These are phyloP conservation scores for Marisa cornuarietis DNA, from an alignment of 1,140 invertebrate genomes.

Conservation along the genomic window DNA sequence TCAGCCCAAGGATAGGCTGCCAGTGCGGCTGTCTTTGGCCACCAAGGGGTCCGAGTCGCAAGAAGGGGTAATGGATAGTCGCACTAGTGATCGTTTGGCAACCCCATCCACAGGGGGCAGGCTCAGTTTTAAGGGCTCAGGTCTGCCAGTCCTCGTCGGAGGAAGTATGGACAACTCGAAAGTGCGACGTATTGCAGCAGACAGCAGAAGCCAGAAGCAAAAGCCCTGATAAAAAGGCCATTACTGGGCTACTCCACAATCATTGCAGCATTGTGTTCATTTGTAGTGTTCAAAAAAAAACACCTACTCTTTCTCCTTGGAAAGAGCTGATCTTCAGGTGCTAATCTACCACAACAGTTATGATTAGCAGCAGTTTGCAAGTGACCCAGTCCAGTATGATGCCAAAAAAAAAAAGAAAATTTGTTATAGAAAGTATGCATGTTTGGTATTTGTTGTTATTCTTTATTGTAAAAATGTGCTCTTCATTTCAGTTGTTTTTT, in stretches of 20 bases:
- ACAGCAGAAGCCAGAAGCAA: constrained; percentile 37
- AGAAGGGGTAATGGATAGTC: constrained; percentile 47
- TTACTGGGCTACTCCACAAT: neutral
- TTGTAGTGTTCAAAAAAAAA: neutral
- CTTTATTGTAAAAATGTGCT: too few species aligned
- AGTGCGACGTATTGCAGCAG: constrained; percentile 51
- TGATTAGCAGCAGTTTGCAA: too few species aligned
- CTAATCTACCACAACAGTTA: too few species aligned
- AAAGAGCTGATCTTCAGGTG: too few species aligned
- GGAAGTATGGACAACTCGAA: constrained; percentile 54
- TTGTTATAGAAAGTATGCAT: too few species aligned
- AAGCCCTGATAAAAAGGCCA: constrained; percentile 12
- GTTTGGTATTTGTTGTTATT: too few species aligned
- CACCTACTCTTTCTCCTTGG: too few species aligned
- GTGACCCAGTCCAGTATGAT: too few species aligned
- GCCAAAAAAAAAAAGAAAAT: too few species aligned
- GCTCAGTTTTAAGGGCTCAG: constrained; percentile 58
- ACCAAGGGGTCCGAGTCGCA: constrained; percentile 50
- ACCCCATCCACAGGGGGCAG: constrained; percentile 61
- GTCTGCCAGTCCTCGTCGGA: constrained; percentile 57
- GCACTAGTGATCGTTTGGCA: constrained; percentile 55
- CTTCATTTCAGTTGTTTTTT: too few species aligned
- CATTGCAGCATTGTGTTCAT: neutral
- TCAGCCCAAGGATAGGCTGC: constrained; percentile 54
- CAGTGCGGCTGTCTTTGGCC: constrained; percentile 53